Percentiles rank a stretch among this genome's conserved stretches.
Evolutionary conservation across 2,113 vertebrate genomes (phyloP).

Genomic region (Erinaceus europaeus): DNA sequence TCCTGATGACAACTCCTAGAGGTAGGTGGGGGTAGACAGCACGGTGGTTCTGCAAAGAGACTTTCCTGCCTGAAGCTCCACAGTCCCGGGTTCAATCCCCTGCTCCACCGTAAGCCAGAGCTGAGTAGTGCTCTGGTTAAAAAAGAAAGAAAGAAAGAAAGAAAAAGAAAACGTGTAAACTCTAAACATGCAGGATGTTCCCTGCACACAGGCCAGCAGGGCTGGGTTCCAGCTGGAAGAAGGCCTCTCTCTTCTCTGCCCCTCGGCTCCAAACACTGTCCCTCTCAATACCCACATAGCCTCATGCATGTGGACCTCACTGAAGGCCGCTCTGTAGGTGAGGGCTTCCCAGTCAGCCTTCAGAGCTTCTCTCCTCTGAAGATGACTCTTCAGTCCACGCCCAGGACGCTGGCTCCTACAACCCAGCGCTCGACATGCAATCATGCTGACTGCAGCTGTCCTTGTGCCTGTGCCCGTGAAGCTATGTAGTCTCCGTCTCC

Average conservation of each 20-base stretch:
- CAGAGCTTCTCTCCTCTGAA: constrained; percentile 13
- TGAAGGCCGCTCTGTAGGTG: background rate
- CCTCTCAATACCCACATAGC: background rate
- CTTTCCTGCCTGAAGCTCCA: too few relatives aligned
- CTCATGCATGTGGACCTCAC: background rate
- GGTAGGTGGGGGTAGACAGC: too few relatives aligned
- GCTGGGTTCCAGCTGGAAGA: background rate
- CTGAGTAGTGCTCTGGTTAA: too few relatives aligned
- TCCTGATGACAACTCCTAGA: constrained; percentile 24
- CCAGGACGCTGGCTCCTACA: constrained; percentile 18
- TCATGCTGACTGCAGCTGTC: constrained; percentile 11
- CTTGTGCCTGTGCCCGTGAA: constrained; percentile 6
- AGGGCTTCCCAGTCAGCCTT: background rate
- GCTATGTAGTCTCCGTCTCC: constrained; percentile 3
- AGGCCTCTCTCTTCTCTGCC: background rate
- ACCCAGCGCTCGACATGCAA: background rate
- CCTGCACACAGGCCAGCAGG: background rate
- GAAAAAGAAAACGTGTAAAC: too few relatives aligned
- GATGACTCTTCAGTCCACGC: background rate
- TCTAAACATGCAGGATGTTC: background rate
- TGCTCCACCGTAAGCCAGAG: too few relatives aligned
- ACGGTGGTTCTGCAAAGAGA: too few relatives aligned
- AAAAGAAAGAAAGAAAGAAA: too few relatives aligned
- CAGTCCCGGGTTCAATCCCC: too few relatives aligned
- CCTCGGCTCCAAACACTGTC: constrained; percentile 14